Evolutionary conservation across 2,797 vertebrate species (phyloP).

Genomic region (Scolopax bukidnonensis): DNA sequence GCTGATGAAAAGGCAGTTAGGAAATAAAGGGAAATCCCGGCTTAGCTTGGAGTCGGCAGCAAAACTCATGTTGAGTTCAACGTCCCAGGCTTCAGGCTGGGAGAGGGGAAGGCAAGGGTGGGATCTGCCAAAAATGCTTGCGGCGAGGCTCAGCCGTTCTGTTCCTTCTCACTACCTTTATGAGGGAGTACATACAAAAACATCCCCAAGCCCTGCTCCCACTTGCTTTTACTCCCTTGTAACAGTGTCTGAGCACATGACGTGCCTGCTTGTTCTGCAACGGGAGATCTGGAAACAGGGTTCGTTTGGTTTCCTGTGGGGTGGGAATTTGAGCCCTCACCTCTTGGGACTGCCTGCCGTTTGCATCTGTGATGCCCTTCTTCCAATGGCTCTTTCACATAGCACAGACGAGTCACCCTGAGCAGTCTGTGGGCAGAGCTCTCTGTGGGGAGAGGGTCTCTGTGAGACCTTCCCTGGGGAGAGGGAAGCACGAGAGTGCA

Average conservation of each 20-base stretch:
- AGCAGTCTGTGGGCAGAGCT: neutral
- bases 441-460: too few species aligned
- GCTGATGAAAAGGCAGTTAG: neutral
- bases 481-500: fast-evolving
- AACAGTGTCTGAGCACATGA: fast-evolving
- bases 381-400: neutral
- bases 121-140: neutral
- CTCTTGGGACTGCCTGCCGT: neutral
- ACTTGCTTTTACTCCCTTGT: neutral
- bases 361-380: neutral
- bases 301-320: neutral
- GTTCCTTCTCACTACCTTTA: neutral
- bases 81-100: neutral
- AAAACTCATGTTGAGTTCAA: neutral
- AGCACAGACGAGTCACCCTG: fast-evolving
- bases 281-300: neutral
- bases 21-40: conserved; percentile 4
- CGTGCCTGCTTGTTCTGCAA: neutral
- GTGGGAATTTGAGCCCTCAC: neutral
- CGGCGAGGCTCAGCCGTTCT: neutral
- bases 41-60: neutral
- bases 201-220: neutral
- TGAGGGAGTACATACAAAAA: neutral
- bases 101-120: neutral
- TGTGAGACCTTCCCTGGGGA: neutral